phyloP scores from a whole-genome alignment of 2,113 vertebrate species.

The Manacus vitellinus region DNA sequence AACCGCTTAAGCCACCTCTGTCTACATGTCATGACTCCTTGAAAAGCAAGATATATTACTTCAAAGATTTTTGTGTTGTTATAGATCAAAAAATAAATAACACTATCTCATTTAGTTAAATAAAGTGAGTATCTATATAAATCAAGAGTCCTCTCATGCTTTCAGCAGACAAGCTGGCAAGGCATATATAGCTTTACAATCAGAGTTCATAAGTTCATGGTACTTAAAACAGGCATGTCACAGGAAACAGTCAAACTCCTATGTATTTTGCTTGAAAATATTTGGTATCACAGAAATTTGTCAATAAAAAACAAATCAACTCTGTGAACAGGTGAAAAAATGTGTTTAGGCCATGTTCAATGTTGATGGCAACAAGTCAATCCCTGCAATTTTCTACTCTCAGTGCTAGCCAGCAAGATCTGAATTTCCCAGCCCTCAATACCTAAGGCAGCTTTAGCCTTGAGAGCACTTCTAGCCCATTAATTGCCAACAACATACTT shows the following conservation, averaged over 20 bases:
- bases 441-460: not conserved
- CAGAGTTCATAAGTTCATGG: not conserved
- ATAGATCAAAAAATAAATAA: conserved; percentile 67
- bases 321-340: not conserved
- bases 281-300: not conserved
- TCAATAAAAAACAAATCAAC: not conserved
- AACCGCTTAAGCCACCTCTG: conserved; percentile 18
- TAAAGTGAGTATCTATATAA: conserved; percentile 50
- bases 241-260: not conserved
- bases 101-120: conserved; percentile 52
- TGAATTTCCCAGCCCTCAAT: not conserved
- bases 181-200: not conserved
- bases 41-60: conserved; percentile 57
- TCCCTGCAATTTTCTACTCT: not conserved
- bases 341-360: not conserved
- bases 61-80: conserved; percentile 39
- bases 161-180: not conserved
- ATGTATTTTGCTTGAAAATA: not conserved
- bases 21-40: conserved; percentile 18
- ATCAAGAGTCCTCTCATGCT: conserved; percentile 29
- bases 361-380: not conserved
- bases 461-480: not conserved
- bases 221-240: not conserved
- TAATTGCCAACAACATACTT: not conserved
- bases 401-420: not conserved